Conservation (phyloP, 2,888 invertebrate species). For the Raillietiella orientalis region DNA sequence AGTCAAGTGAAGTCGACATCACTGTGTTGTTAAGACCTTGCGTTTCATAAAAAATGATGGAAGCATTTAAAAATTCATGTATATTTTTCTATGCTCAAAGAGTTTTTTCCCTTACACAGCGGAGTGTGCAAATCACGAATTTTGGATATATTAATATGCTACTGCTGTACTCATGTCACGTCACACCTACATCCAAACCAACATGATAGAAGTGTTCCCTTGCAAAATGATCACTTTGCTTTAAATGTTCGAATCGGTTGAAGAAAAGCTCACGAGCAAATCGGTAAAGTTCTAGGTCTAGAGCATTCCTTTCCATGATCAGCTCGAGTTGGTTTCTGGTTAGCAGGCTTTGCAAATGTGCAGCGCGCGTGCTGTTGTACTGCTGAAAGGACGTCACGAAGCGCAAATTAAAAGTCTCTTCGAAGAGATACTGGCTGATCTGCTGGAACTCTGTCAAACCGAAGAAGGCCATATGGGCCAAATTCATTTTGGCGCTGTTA, state of each 20-base stretch:
- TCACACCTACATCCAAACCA: too few relatives aligned
- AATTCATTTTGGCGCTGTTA: constrained; percentile 76
- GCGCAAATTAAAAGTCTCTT: constrained; percentile 64
- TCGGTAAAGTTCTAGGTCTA: constrained; percentile 73
- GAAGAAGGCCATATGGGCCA: constrained; percentile 84
- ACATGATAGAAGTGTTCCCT: too few relatives aligned
- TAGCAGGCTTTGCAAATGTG: constrained; percentile 47
- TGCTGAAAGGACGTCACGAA: constrained; percentile 72
- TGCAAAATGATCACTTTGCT: too few relatives aligned
- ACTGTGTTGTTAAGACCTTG: too few relatives aligned
- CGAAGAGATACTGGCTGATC: constrained; percentile 71
- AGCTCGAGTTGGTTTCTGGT: constrained; percentile 41
- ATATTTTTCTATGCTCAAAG: too few relatives aligned
- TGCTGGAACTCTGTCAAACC: constrained; percentile 85
- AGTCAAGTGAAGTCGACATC: too few relatives aligned
- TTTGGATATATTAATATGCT: too few relatives aligned
- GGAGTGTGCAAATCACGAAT: too few relatives aligned
- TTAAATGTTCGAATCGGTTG: constrained; percentile 39
- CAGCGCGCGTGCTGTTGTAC: constrained; percentile 64
- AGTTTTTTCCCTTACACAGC: too few relatives aligned
- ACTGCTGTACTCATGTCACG: too few relatives aligned
- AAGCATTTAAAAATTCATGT: too few relatives aligned
- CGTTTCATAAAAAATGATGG: too few relatives aligned
- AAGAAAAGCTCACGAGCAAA: constrained; percentile 59
- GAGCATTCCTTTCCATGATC: constrained; percentile 42